Evolutionary conservation across 2,888 invertebrate genomes (phyloP).

Genomic region (Himalopsyche tibetana): DNA sequence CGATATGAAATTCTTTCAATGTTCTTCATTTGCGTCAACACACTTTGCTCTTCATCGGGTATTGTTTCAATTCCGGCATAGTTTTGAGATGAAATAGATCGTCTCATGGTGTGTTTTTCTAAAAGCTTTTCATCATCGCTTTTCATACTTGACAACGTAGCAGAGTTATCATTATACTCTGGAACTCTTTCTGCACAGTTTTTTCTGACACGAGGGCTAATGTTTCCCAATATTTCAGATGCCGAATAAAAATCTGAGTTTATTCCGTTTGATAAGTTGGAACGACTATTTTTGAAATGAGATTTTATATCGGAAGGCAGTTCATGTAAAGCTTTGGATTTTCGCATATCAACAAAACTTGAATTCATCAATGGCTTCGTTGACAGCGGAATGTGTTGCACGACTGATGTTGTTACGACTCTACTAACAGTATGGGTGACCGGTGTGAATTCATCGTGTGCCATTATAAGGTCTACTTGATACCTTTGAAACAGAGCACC

Average conservation of each 20-base stretch:
- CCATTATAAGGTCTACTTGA: constrained; percentile 80
- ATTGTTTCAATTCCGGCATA: constrained; percentile 75
- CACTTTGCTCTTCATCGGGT: constrained; percentile 56
- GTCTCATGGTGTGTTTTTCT: constrained; percentile 72
- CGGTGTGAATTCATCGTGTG: constrained; percentile 80
- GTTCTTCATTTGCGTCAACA: constrained; percentile 49
- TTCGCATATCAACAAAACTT: constrained; percentile 51
- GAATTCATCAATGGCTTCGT: constrained; percentile 57
- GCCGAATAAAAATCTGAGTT: constrained; percentile 44
- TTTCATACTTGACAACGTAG: constrained; percentile 71
- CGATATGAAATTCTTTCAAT: constrained; percentile 71
- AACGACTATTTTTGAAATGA: constrained; percentile 28
- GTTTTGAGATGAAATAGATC: constrained; percentile 74
- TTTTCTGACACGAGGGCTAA: constrained; percentile 11
- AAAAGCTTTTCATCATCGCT: constrained; percentile 76
- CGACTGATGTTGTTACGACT: constrained; percentile 66
- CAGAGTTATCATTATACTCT: background rate
- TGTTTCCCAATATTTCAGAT: constrained; percentile 33
- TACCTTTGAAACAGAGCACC: constrained; percentile 73
- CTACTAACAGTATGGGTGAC: constrained; percentile 72
- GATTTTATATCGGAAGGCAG: constrained; percentile 6
- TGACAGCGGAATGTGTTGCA: constrained; percentile 64
- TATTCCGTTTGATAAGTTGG: constrained; percentile 32
- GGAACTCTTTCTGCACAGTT: constrained; percentile 10
- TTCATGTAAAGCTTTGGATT: background rate